These are phyloP conservation scores for Andrena bicolor DNA, from an alignment of 2,888 invertebrate genomes.

Conservation along the genomic window DNA sequence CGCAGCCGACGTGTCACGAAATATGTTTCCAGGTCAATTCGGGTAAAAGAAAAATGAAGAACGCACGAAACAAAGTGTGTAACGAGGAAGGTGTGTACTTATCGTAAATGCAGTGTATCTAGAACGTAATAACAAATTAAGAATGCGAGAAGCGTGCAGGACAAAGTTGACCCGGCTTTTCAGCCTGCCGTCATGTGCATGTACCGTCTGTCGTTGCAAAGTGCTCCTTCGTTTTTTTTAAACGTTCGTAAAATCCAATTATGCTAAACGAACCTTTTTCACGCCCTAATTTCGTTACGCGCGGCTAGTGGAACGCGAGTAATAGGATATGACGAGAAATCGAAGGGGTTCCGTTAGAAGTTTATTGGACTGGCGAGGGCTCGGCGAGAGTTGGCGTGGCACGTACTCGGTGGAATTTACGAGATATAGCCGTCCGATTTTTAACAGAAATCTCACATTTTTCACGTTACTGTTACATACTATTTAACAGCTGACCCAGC, in stretches of 20 bases:
- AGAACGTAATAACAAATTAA: conserved; percentile 26
- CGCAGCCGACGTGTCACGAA: conserved; percentile 30
- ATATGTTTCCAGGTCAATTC: conserved; percentile 8
- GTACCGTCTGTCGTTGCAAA: background rate
- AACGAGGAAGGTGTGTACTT: background rate
- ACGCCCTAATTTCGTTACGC: conserved; percentile 60
- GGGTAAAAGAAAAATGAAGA: conserved; percentile 11
- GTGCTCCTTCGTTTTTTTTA: background rate
- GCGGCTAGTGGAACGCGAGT: conserved; percentile 24
- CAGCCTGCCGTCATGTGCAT: background rate
- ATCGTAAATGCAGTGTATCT: conserved; percentile 9
- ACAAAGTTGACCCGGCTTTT: conserved; percentile 15
- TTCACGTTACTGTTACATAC: conserved; percentile 43
- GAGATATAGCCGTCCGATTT: background rate
- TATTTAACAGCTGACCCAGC: conserved; percentile 74
- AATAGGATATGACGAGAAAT: conserved; percentile 44
- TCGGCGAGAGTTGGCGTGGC: background rate
- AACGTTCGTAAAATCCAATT: conserved; percentile 29
- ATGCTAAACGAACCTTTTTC: conserved; percentile 54
- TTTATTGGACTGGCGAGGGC: conserved; percentile 19
- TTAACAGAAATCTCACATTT: conserved; percentile 24
- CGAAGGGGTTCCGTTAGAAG: conserved; percentile 32
- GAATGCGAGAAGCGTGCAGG: background rate
- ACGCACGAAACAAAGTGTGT: conserved; percentile 29
- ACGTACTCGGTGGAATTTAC: background rate